Evolutionary conservation across 1,140 invertebrate genomes (phyloP), one percentile per base, ranked within the genome.

Genomic region (Dufourea novaeangliae): DNA sequence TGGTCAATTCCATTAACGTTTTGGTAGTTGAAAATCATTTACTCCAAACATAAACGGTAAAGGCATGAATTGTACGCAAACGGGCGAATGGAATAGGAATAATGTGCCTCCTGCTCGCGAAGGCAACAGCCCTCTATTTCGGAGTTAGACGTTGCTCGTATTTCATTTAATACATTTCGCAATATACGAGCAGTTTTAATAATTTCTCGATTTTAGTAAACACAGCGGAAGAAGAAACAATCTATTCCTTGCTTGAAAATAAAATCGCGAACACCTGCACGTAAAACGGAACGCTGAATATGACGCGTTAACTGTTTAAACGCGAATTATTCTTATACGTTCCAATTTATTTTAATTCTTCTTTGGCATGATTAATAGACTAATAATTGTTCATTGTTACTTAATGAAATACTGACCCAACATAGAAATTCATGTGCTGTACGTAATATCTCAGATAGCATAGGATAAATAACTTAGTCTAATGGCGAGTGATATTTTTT

Each of bases 261-360:
- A 62, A 67, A 83, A 83, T 83, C 81, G 78, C 79, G 32, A 62
- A 37, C 74, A 61, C 68, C n/a, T 83, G 80, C 80, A 62, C 62
- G 80, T 59, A 52, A 39, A 63, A 63, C 79, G 64, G 46, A 68
- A 57, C 79, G 72, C 57, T 44, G 71, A 44, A 63, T n/a, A n/a
- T n/a, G n/a, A n/a, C n/a, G 39, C 61, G 79, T 69, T 37, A 67
- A 78, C 64, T 22, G 4, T 50, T 1, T 50, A n/a, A 20, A 20
- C 5, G 4, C 5, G n/a, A 50, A 50, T n/a, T n/a, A 50, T n/a
- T 50, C 17, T 50, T n/a, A n/a, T 7, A 8, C 34, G 8, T 37
- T 37, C 8, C 8, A 37, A 37, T 37, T 3, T 8, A 37, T 8
- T 37, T 8, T 8, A 37, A 37, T 37, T 37, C 8, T 3, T 37